phyloP scores from a whole-genome alignment of 2,113 vertebrate genomes.

The Cercopithecus mona region DNA sequence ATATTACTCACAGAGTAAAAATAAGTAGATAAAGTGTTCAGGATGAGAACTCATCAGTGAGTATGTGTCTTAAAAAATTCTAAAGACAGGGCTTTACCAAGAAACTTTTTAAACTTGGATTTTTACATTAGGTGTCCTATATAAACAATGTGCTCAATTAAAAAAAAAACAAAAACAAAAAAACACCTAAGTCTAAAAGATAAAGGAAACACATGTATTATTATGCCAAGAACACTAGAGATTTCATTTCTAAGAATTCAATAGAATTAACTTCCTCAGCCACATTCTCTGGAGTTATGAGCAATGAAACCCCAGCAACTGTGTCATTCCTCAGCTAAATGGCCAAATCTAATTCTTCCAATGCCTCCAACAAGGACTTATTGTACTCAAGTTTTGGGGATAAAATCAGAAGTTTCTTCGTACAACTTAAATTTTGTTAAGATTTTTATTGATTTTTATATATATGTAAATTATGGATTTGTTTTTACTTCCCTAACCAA shows the following conservation, averaged over 20 bases:
- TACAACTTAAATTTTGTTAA: not conserved
- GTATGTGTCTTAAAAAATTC: not conserved
- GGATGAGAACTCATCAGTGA: not conserved
- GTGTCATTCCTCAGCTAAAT: not conserved
- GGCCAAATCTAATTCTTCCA: not conserved
- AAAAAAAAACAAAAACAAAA: not conserved
- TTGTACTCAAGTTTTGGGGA: not conserved
- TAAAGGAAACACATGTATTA: slow-evolving; percentile 16
- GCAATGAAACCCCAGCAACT: not conserved
- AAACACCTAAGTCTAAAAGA: not conserved
- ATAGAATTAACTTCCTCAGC: not conserved
- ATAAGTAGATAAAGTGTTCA: not conserved
- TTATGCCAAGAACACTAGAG: not conserved
- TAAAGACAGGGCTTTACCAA: not conserved
- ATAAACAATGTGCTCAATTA: not conserved
- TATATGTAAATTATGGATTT: not conserved
- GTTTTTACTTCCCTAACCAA: not conserved
- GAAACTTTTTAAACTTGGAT: not conserved
- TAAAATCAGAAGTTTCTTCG: slow-evolving; percentile 14
- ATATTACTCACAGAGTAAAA: not conserved
- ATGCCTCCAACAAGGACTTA: not conserved
- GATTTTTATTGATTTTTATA: not conserved
- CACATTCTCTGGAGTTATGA: not conserved
- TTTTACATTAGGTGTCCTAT: slow-evolving; percentile 12
- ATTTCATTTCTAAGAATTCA: slow-evolving; percentile 47